These are phyloP conservation scores for Cygnus buccinator DNA, from an alignment of 2,113 vertebrate species.

Conservation along the genomic window DNA sequence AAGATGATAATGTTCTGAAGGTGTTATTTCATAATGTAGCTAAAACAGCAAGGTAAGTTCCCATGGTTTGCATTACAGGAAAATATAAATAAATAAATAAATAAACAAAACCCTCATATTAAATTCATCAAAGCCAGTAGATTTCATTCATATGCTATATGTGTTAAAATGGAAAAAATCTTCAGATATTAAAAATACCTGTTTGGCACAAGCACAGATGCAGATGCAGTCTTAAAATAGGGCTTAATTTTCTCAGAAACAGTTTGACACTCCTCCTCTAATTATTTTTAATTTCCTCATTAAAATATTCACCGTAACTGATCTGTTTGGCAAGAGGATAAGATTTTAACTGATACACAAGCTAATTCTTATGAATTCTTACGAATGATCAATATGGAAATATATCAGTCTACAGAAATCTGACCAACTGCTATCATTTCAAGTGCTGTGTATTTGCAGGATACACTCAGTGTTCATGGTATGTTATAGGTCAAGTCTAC, in stretches of 20 bases:
- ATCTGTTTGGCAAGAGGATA: neutral
- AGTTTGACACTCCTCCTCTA: neutral
- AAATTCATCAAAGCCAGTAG: neutral
- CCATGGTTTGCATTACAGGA: neutral
- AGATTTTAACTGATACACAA: neutral
- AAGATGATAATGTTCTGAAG: neutral
- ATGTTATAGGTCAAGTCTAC: neutral
- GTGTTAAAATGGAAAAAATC: neutral
- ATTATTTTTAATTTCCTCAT: neutral
- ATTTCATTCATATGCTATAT: neutral
- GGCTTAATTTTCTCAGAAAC: neutral
- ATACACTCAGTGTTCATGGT: fast-evolving
- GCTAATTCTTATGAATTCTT: neutral
- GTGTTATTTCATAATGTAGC: neutral
- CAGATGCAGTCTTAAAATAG: neutral
- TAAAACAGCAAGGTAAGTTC: neutral
- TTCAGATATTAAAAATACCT: neutral
- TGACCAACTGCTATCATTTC: neutral
- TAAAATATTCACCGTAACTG: fast-evolving
- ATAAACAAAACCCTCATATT: too few species aligned
- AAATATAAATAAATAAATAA: neutral
- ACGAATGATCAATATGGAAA: neutral
- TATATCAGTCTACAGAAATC: neutral
- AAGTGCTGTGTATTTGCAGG: neutral
- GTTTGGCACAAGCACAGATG: neutral